A percentile compares a stretch with the other conserved stretches of the same genome.
Evolutionary conservation across 1,140 invertebrate genomes (phyloP).

Genomic region (Xylocopa sonorina): DNA sequence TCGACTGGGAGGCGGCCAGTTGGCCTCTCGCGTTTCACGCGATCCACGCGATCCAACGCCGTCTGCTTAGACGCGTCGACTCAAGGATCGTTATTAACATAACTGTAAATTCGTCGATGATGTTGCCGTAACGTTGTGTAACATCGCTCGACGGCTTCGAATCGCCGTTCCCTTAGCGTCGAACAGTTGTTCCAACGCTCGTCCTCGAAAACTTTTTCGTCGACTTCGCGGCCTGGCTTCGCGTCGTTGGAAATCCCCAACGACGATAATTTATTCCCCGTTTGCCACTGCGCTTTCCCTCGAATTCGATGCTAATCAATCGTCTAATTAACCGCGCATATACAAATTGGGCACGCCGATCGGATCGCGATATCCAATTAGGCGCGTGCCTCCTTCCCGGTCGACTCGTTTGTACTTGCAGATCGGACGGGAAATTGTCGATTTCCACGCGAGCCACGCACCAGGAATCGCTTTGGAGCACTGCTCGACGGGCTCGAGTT

Average conservation of each 20-base stretch:
- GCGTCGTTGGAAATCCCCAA: too few species aligned
- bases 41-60: neutral
- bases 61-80: neutral
- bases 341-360: constrained; percentile 26
- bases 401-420: too few species aligned
- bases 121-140: neutral
- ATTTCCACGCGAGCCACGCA: too few species aligned
- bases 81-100: constrained; percentile 24
- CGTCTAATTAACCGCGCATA: constrained; percentile 17
- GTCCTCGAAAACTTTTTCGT: neutral
- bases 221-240: neutral
- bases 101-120: constrained; percentile 32
- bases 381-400: constrained; percentile 1
- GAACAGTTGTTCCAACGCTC: neutral
- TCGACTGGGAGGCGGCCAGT: too few species aligned
- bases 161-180: neutral
- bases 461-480: too few species aligned
- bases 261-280: neutral
- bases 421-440: too few species aligned
- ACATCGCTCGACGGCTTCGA: neutral
- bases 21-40: neutral
- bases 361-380: constrained; percentile 29
- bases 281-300: neutral
- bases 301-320: constrained; percentile 42
- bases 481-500: too few species aligned